These are phyloP conservation scores for Drosophila macrospina DNA, from an alignment of 2,888 invertebrate species.

Conservation along the genomic window DNA sequence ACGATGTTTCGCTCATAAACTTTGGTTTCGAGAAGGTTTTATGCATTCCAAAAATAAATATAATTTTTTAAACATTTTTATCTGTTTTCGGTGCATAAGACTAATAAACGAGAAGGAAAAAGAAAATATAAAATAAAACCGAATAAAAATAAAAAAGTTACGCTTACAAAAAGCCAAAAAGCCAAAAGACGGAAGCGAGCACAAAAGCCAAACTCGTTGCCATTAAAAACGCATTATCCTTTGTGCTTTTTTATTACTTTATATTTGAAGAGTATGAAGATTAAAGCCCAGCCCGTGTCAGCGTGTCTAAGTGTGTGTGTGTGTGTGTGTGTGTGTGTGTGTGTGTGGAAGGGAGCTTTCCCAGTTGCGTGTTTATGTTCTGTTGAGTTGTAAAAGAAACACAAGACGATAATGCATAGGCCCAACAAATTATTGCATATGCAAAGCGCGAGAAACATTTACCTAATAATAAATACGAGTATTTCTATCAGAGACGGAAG, in stretches of 20 bases:
- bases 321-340: no score
- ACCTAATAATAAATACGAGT: constrained; percentile 41
- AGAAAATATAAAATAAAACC: constrained; percentile 25
- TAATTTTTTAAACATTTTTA: constrained; percentile 61
- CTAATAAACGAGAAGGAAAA: constrained; percentile 50
- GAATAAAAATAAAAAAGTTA: constrained; percentile 39
- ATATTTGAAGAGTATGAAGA: constrained; percentile 69
- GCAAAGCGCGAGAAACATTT: constrained; percentile 33
- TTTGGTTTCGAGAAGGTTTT: constrained; percentile 28
- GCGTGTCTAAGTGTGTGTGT: no score
- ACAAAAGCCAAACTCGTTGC: constrained; percentile 75
- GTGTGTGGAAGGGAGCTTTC: constrained; percentile 14
- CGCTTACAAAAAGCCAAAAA: constrained; percentile 39
- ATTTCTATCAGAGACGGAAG: constrained; percentile 16
- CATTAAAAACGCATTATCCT: constrained; percentile 80
- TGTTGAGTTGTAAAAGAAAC: constrained; percentile 64
- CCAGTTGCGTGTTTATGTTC: constrained; percentile 73
- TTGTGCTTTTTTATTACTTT: constrained; percentile 80
- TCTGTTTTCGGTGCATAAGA: constrained; percentile 57
- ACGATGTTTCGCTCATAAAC: constrained; percentile 35
- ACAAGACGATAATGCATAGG: constrained; percentile 63
- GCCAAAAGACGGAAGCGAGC: constrained; percentile 53
- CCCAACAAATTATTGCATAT: constrained; percentile 39
- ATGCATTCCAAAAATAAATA: constrained; percentile 66
- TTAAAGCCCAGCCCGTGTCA: constrained; percentile 38